Base-by-base conservation (phyloP, 2,113 vertebrate species). In the Tilapia sparmanii region DNA sequence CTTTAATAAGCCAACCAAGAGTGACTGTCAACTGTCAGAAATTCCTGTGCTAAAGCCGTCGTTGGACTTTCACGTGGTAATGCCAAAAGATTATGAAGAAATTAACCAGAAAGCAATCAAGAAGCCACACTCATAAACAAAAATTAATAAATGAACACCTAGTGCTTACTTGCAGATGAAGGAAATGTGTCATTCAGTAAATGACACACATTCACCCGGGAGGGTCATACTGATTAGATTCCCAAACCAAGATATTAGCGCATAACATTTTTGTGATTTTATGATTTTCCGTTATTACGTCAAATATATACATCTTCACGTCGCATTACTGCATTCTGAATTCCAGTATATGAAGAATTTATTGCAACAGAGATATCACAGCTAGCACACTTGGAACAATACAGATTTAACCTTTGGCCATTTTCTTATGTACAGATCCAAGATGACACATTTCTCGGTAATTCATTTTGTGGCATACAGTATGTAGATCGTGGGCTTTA, bases 21-120 rank as follows among this genome's bases (percentile, higher is more conserved):
- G 86, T 92, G 84, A 93, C 89, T 91, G 90, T 92, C 88, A 90
- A 90, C 89, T 63, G 85, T 91, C 91, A 86, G 26, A 88, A 79
- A 90, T 84, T 63, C 87, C 59, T 42, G 47, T 86, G 57, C 76
- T 81, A 57, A 84, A 88, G 82, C 89, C 24, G 81, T 76, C 3
- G 18, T 87, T 87, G 79, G 73, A 90, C 85, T 79, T 85, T 81
- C 76, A 73, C 18, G 12, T 54, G 82, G 42, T 81, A 68, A 91
- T 91, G 45, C 79, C 73, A 83, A 45, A 73, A 83, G 83, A 92
- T 92, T 86, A 91, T 50, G 80, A 53, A 12, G 16, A 90, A 92
- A 84, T 47, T 10, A 35, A 31, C 35, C 53, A 3, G 10, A 63
- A 90, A 86, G 66, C 54, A 55, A 45, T 50, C 33, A 83, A 42